Evolutionary conservation across 2,797 vertebrate species (phyloP).

Genomic region (Esox masquinongy): DNA sequence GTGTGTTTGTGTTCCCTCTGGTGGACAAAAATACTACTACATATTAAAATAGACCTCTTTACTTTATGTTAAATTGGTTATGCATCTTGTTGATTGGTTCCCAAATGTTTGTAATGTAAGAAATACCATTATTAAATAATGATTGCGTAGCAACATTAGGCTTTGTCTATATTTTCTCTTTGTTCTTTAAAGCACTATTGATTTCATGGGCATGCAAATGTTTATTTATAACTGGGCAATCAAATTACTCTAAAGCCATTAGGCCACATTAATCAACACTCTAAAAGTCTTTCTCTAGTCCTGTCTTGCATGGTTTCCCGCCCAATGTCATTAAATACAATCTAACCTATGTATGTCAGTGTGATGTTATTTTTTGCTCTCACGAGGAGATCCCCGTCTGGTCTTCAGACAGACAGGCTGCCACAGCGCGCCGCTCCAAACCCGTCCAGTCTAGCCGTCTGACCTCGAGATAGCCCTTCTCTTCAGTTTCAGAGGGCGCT

Average conservation of each 20-base stretch:
- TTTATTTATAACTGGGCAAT: not conserved
- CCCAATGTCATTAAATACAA: not conserved
- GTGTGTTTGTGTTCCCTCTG: not conserved
- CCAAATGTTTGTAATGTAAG: not conserved
- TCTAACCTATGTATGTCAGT: not conserved
- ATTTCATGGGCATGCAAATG: not conserved
- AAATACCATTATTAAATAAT: not conserved
- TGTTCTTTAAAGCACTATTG: not conserved
- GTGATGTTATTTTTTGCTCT: conserved; percentile 43
- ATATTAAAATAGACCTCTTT: not conserved
- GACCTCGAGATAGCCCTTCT: conserved; percentile 36
- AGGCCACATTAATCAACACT: not conserved
- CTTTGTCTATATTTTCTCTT: not conserved
- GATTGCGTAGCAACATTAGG: not conserved
- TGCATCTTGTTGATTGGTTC: not conserved
- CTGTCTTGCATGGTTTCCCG: not conserved
- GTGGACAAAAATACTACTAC: not conserved
- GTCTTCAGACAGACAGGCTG: conserved; percentile 45
- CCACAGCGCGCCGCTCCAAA: conserved; percentile 30
- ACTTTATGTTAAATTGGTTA: not conserved
- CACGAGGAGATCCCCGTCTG: conserved; percentile 17
- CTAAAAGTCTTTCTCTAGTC: not conserved
- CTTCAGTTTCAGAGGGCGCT: conserved; percentile 16
- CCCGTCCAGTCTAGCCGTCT: conserved; percentile 49
- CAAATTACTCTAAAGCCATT: not conserved